These are phyloP conservation scores for Cataglyphis altisquamis DNA, from an alignment of 2,888 invertebrate genomes.

Conservation along the genomic window DNA sequence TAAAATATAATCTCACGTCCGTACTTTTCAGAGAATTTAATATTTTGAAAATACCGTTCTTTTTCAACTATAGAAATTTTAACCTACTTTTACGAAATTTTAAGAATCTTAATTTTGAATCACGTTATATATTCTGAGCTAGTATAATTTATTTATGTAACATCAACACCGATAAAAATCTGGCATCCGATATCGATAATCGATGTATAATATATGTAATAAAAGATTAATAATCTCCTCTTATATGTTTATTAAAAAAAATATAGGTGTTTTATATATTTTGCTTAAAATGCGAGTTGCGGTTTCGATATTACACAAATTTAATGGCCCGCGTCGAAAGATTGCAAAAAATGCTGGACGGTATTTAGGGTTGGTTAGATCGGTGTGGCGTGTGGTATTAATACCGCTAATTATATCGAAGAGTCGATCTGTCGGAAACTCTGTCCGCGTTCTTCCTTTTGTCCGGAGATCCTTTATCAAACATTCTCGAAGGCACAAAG, in stretches of 20 bases:
- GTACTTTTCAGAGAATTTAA: constrained; percentile 8
- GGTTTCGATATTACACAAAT: constrained; percentile 36
- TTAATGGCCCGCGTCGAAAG: constrained; percentile 15
- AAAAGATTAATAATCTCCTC: constrained; percentile 18
- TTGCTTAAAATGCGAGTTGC: constrained; percentile 1
- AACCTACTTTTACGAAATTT: neutral
- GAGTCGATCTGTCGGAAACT: constrained; percentile 22
- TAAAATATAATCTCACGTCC: neutral
- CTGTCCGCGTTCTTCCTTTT: constrained; percentile 59
- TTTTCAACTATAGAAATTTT: constrained; percentile 1
- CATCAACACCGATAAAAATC: constrained; percentile 3
- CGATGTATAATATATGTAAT: neutral
- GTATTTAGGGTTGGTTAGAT: constrained; percentile 19
- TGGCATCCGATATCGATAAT: constrained; percentile 25
- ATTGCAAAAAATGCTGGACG: constrained; percentile 30
- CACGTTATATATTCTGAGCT: neutral
- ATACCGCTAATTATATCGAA: constrained; percentile 49
- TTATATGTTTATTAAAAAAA: constrained; percentile 30
- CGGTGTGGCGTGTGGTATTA: constrained; percentile 11
- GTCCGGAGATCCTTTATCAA: constrained; percentile 53
- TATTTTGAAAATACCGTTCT: neutral
- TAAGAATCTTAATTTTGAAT: neutral
- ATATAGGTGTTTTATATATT: neutral
- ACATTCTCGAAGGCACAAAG: constrained; percentile 51
- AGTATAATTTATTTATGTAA: neutral